Base-by-base conservation (phyloP, 1,140 invertebrate genomes). In the Trissolcus basalis region DNA sequence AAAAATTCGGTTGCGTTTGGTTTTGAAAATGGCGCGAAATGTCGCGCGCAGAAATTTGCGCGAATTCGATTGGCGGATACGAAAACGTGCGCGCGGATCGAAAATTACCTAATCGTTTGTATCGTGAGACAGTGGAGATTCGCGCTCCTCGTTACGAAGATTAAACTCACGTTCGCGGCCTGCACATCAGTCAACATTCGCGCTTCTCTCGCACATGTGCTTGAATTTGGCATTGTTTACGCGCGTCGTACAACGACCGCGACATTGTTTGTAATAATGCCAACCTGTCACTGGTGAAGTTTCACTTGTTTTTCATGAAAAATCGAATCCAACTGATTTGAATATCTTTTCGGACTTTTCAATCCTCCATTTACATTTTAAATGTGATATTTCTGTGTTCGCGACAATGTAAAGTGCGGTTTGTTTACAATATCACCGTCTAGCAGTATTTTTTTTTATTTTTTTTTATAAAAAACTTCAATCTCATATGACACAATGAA, bases 81-180 rank as follows among this genome's bases (percentile, higher is more conserved):
- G 19, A 27, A 27, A 6, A 27, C 2, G 6, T 27, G 19, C 19
- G 19, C 19, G 19, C 6, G 19, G 19, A 27, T 27, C 19, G 19
- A 27, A 27, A 27, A 27, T 27, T 27, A 27, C 19, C 19, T 27
- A 27, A 27, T 27, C 19, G 19, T 27, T 27, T 27, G 19, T 27
- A 6, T 27, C 19, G 19, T 27, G 19, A 3, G 19, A 27, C 19
- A 27, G 19, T 27, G 19, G 19, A 27, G 19, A 72, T 64, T 78
- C 59, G 75, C 75, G 69, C 69, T 70, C 63, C 36, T 58, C 67
- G 74, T 47, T 68, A 72, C 59, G 54, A 78, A 78, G 76, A 78
- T 78, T 72, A 67, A 73, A 73, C 47, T 45, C 69, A 44, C 59
- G 59, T 64, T 64, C 64, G 39, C 45, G 43, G 55, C 49, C 55